Conservation (phyloP, 2,888 invertebrate genomes). For the Chrysolina haemoptera region DNA sequence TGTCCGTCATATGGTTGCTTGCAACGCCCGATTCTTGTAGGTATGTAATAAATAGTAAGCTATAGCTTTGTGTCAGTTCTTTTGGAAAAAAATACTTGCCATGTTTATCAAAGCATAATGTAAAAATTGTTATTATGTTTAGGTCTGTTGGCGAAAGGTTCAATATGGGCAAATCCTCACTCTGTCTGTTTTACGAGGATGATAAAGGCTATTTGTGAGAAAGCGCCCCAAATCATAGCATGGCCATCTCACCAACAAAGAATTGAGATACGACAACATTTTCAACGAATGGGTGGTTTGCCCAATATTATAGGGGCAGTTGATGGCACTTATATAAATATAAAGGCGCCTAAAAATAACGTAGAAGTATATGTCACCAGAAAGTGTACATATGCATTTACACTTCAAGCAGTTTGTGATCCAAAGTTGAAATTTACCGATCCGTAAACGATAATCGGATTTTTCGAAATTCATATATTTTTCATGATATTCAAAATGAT, state of each 20-base stretch:
- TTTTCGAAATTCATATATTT: conserved; percentile 55
- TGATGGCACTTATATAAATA: conserved; percentile 53
- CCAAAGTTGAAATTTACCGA: conserved; percentile 44
- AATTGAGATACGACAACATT: background rate
- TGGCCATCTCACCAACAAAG: background rate
- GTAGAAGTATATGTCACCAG: conserved; percentile 51
- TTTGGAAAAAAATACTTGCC: background rate
- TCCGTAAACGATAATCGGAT: conserved; percentile 53
- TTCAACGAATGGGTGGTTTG: background rate
- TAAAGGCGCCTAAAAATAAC: conserved; percentile 52
- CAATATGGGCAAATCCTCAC: conserved; percentile 40
- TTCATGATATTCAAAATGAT: conserved; percentile 31
- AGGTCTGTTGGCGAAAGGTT: conserved; percentile 43
- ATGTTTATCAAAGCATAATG: conserved; percentile 15
- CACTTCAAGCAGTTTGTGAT: conserved; percentile 53
- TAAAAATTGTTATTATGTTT: conserved; percentile 25
- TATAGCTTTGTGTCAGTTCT: background rate
- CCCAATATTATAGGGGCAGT: conserved; percentile 41
- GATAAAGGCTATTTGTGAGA: conserved; percentile 6
- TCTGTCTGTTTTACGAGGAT: conserved; percentile 38
- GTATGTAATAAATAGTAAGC: conserved; percentile 31
- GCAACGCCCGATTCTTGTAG: conserved; percentile 44
- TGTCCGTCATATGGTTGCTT: conserved; percentile 38
- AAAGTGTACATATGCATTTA: conserved; percentile 53
- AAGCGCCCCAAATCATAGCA: background rate